Percentiles rank a stretch among this genome's conserved stretches.
phyloP scores from a whole-genome alignment of 2,797 vertebrate species.

The Cossypha dichroa region DNA sequence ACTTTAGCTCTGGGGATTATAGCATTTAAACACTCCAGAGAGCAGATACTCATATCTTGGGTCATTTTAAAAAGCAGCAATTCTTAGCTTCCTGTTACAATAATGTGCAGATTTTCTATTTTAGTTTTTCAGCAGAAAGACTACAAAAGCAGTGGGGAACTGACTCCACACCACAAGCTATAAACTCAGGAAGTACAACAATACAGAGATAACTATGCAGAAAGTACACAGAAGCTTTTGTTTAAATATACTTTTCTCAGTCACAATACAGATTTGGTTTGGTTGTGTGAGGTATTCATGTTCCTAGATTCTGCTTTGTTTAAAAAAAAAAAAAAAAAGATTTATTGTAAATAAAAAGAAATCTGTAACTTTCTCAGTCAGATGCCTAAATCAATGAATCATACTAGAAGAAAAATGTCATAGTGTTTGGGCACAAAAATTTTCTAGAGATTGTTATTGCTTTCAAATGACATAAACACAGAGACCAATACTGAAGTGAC shows the following conservation, averaged over 20 bases:
- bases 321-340: neutral
- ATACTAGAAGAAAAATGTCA: neutral
- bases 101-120: neutral
- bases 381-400: neutral
- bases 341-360: neutral
- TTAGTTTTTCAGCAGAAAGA: neutral
- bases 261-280: neutral
- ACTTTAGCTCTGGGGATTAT: neutral
- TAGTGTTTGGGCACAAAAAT: neutral
- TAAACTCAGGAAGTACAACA: neutral
- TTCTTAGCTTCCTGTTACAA: neutral
- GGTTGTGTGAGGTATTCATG: neutral
- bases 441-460: neutral
- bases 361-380: neutral
- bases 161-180: neutral
- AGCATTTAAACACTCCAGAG: neutral
- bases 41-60: neutral
- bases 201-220: neutral
- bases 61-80: neutral
- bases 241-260: neutral
- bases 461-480: neutral
- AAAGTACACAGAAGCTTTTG: neutral
- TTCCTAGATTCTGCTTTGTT: neutral
- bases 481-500: neutral
- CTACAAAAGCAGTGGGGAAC: neutral